Evolutionary conservation across 2,888 invertebrate genomes (phyloP), one percentile per base, ranked within the genome.

Genomic region (Drosophila austrosaltans): DNA sequence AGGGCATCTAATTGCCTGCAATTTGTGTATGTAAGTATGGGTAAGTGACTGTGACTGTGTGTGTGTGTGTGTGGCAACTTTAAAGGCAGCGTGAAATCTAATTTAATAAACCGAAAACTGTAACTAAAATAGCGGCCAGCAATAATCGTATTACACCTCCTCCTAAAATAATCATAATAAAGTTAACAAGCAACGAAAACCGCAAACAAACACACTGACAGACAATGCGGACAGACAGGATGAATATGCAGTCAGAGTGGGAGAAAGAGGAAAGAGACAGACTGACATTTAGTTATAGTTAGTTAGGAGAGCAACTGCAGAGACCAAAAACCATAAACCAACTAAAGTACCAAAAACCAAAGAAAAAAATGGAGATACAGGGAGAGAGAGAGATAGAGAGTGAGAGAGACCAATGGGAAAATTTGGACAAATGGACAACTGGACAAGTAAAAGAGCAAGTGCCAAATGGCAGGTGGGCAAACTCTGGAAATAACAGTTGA

Each of bases 1-100:
- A 84, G 74, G 77, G 68, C 74, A 79, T 74, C 69, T 87, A 87
- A 87, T 89, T 89, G 84, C 78, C 66, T 72, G 67, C 79, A 87
- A 77, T 81, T 83, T 87, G 81, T 53, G 76, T 78, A 36, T 42
- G 36, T 28, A 22, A 69, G 63, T 48, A 10, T 22, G 12, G 5
- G 10, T 48, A 10, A 22, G 22, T 8, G 48, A 16, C 16, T 48
- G 20, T 44, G 20, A 20, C 1, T 48, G 22, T 48, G 22, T 48
- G 12, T 48, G 25, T 48, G 79, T 78, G 53, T 40, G 40, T 12
- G 20, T 67, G 67, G 70, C 54, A 57, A 54, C 71, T 79, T 87
- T 79, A 87, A 82, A 87, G 57, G 44, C 62, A 60, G 68, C 79
- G 76, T 75, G 60, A 81, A 70, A 68, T 69, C 63, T 77, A 72